Evolutionary conservation across 2,113 vertebrate genomes (phyloP).

Genomic region (Pseudorectes ferrugineus): DNA sequence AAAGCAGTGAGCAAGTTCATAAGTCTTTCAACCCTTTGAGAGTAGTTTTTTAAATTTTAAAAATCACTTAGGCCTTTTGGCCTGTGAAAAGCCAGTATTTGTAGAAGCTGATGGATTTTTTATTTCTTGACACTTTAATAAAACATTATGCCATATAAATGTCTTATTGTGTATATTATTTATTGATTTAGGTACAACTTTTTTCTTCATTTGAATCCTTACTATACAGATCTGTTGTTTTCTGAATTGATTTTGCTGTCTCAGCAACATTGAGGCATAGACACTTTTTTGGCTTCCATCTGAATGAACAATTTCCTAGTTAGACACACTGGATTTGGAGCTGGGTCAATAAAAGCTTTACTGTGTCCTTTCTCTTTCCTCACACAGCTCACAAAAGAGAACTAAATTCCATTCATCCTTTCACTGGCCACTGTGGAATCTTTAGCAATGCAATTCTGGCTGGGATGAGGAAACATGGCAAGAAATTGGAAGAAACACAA

Average conservation of each 20-base stretch:
- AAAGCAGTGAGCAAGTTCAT: neutral
- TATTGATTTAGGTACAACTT: conserved; percentile 31
- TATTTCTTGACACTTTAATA: neutral
- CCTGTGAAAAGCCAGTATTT: neutral
- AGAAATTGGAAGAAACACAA: conserved; percentile 73
- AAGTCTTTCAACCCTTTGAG: neutral
- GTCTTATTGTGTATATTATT: conserved; percentile 18
- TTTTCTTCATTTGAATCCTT: conserved; percentile 52
- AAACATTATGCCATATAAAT: neutral
- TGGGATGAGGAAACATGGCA: conserved; percentile 70
- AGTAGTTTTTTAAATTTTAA: neutral
- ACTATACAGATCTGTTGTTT: conserved; percentile 69
- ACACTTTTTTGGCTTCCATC: conserved; percentile 76
- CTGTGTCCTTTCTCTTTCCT: conserved; percentile 75
- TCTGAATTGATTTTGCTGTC: conserved; percentile 78
- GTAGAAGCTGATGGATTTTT: neutral
- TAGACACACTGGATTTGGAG: conserved; percentile 80
- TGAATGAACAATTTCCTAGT: conserved; percentile 80
- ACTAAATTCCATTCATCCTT: conserved; percentile 79
- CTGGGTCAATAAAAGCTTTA: conserved; percentile 81
- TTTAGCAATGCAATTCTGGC: conserved; percentile 70
- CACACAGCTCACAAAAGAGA: conserved; percentile 75
- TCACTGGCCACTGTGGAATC: conserved; percentile 74
- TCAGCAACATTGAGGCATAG: conserved; percentile 68
- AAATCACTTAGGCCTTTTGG: neutral